Evolutionary conservation across 2,113 vertebrate species (phyloP).

Genomic region (Antechinus stuartii): DNA sequence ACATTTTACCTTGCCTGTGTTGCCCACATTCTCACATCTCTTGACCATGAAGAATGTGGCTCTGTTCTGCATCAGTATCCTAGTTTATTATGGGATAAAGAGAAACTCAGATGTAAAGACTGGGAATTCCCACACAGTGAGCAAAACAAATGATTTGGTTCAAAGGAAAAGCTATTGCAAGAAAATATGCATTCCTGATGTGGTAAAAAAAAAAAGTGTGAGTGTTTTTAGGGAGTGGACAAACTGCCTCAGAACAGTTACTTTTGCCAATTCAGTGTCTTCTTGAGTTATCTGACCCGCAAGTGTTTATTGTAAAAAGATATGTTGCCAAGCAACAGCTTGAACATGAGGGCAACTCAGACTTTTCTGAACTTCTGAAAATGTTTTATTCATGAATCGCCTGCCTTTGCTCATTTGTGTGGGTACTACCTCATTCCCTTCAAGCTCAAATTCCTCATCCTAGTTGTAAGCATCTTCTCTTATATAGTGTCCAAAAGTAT

Average conservation of each 20-base stretch:
- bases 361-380: slow-evolving; percentile 83
- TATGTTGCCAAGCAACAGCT: slow-evolving; percentile 86
- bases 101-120: slow-evolving; percentile 74
- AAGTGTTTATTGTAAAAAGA: slow-evolving; percentile 83
- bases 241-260: slow-evolving; percentile 82
- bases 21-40: slow-evolving; percentile 44
- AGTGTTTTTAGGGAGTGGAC: slow-evolving; percentile 77
- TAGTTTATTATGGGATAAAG: slow-evolving; percentile 64
- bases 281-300: slow-evolving; percentile 83
- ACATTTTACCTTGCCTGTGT: slow-evolving; percentile 59
- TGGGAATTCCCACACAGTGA: slow-evolving; percentile 78
- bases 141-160: slow-evolving; percentile 79
- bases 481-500: slow-evolving; percentile 66
- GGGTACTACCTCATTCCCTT: slow-evolving; percentile 52
- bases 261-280: slow-evolving; percentile 80
- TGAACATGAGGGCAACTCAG: slow-evolving; percentile 79
- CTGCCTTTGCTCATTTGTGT: slow-evolving; percentile 70
- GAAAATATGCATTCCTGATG: slow-evolving; percentile 81
- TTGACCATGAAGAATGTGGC: slow-evolving; percentile 67
- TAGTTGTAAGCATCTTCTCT: slow-evolving; percentile 78
- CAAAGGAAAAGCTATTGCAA: slow-evolving; percentile 78
- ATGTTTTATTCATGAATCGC: slow-evolving; percentile 87
- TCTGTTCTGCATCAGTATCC: slow-evolving; percentile 65
- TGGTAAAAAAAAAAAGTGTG: slow-evolving; percentile 72
- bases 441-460: slow-evolving; percentile 73